Percentiles rank a stretch among this genome's conserved stretches.
Conservation (phyloP, 2,888 invertebrate species). For the Poecilus cupreus region DNA sequence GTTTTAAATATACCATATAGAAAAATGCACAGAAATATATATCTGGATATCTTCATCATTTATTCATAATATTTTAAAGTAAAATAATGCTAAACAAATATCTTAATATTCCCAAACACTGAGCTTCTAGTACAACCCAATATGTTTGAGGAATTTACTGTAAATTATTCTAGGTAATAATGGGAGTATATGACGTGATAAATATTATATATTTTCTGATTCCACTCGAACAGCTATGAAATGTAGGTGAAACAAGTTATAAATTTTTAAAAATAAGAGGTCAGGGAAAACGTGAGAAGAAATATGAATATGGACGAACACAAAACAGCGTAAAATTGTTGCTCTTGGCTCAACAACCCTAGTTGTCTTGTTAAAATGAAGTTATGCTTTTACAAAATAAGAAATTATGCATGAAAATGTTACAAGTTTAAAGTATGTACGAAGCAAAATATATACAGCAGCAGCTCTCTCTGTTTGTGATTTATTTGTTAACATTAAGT, state of each 20-base stretch:
- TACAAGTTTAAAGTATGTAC: not conserved
- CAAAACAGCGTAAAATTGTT: not conserved
- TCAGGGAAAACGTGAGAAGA: not conserved
- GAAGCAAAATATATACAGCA: not conserved
- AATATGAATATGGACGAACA: not conserved
- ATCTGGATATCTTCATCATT: too few species aligned
- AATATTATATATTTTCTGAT: not conserved
- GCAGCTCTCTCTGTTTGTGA: not conserved
- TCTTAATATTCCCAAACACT: too few species aligned
- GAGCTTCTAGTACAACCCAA: too few species aligned
- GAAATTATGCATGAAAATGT: not conserved
- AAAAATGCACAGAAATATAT: too few species aligned
- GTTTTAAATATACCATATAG: too few species aligned
- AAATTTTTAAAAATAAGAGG: not conserved
- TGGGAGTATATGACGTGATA: too few species aligned
- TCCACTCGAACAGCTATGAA: not conserved
- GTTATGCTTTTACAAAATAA: not conserved
- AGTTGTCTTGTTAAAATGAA: not conserved
- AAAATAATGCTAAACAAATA: too few species aligned
- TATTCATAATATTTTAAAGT: too few species aligned
- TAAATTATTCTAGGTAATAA: too few species aligned
- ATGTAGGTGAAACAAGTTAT: not conserved
- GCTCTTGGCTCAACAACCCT: not conserved
- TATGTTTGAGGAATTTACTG: too few species aligned
- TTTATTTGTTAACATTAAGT: too few species aligned